phyloP scores from a whole-genome alignment of 2,113 vertebrate species.

The Microtus richardsoni region DNA sequence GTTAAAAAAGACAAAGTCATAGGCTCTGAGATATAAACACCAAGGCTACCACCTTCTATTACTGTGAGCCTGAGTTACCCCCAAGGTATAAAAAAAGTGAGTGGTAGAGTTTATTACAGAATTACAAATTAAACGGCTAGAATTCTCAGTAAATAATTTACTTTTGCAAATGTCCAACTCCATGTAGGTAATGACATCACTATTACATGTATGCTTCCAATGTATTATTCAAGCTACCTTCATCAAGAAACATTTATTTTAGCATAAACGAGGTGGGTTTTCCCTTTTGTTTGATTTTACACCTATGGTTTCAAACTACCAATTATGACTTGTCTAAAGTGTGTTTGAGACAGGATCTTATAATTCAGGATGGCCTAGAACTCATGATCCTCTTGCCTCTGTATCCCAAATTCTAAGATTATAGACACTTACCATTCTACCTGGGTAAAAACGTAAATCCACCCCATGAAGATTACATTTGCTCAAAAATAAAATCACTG shows the following conservation, averaged over 20 bases:
- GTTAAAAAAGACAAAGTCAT: neutral
- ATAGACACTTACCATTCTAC: neutral
- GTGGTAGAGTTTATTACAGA: neutral
- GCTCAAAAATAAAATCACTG: neutral
- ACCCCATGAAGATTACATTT: neutral
- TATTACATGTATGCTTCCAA: constrained; percentile 4
- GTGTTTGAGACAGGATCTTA: neutral
- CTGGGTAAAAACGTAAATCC: neutral
- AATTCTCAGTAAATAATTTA: neutral
- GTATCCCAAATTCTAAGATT: neutral
- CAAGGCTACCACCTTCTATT: neutral
- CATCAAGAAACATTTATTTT: neutral
- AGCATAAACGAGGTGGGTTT: neutral
- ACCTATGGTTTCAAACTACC: constrained; percentile 1
- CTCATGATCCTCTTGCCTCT: neutral
- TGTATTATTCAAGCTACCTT: neutral
- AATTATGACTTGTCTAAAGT: neutral
- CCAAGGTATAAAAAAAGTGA: neutral
- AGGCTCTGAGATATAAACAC: neutral
- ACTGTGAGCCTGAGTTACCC: neutral
- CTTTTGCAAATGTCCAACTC: neutral
- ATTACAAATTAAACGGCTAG: neutral
- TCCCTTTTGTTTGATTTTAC: neutral
- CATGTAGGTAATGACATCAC: neutral
- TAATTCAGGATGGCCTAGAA: neutral